Evolutionary conservation across 2,888 invertebrate genomes (phyloP).

Genomic region (Mythimna albipuncta): DNA sequence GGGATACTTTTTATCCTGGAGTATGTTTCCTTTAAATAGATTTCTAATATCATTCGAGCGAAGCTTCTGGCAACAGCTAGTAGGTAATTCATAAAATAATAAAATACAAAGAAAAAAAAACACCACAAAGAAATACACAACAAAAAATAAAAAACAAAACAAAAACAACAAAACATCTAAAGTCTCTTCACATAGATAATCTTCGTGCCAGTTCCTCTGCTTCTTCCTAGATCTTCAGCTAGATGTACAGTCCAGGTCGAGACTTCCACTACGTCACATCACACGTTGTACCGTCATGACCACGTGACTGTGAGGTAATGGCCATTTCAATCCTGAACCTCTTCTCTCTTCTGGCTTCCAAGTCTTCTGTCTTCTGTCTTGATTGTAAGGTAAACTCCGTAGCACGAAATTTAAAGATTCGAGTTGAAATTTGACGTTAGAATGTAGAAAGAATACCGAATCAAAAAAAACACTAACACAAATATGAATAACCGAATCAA

Average conservation of each 20-base stretch:
- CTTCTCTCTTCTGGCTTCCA: constrained; percentile 66
- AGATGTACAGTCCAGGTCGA: constrained; percentile 79
- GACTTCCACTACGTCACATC: constrained; percentile 90
- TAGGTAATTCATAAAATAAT: background rate
- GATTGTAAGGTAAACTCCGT: background rate
- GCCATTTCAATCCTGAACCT: constrained; percentile 88
- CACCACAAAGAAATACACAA: background rate
- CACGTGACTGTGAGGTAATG: constrained; percentile 91
- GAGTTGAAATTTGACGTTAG: background rate
- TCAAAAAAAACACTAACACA: no score
- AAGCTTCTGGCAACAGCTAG: no score
- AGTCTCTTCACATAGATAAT: background rate
- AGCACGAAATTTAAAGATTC: no score
- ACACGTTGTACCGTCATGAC: constrained; percentile 88
- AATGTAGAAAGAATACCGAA: background rate
- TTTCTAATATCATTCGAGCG: no score
- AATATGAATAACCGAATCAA: background rate
- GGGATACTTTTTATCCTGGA: no score
- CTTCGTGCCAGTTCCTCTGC: background rate
- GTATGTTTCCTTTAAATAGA: no score
- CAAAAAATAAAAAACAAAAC: no score
- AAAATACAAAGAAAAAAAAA: background rate
- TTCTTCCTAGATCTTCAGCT: background rate
- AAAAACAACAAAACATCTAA: no score
- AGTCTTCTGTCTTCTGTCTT: constrained; percentile 51